Percentiles rank a stretch among this genome's conserved stretches.
These are phyloP conservation scores for Achroia grisella DNA, from an alignment of 1,140 invertebrate genomes.

Conservation along the genomic window DNA sequence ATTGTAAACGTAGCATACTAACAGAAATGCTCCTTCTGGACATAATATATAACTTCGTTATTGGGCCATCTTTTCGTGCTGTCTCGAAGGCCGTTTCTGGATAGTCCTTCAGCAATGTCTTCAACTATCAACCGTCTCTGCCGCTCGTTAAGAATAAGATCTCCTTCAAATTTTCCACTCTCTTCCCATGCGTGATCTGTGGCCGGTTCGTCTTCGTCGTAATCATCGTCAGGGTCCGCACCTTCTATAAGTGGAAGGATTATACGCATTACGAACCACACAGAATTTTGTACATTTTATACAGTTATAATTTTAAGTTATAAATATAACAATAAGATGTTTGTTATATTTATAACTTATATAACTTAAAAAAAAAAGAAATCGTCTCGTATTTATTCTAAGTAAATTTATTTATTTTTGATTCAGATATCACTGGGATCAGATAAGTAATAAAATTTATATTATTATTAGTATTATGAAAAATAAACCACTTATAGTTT, in stretches of 20 bases:
- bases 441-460: too few relatives aligned
- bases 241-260: slow-evolving; percentile 26
- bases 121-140: slow-evolving; percentile 62
- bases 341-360: too few relatives aligned
- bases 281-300: too few relatives aligned
- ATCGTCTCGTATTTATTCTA: too few relatives aligned
- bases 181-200: slow-evolving; percentile 68
- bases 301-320: too few relatives aligned
- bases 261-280: too few relatives aligned
- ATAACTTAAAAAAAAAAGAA: too few relatives aligned
- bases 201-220: slow-evolving; percentile 45
- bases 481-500: too few relatives aligned
- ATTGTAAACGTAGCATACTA: slow-evolving; percentile 34
- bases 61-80: slow-evolving; percentile 76
- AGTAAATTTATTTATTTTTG: too few relatives aligned
- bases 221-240: slow-evolving; percentile 36
- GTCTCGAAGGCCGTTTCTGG: slow-evolving; percentile 77
- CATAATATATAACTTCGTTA: slow-evolving; percentile 78
- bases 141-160: slow-evolving; percentile 61
- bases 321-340: too few relatives aligned
- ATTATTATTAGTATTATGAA: too few relatives aligned
- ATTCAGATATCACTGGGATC: too few relatives aligned
- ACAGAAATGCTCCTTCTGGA: slow-evolving; percentile 79
- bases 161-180: slow-evolving; percentile 72
- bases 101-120: slow-evolving; percentile 56